phyloP scores from a whole-genome alignment of 2,797 vertebrate genomes.

The Myiothlypis chrysogaster region DNA sequence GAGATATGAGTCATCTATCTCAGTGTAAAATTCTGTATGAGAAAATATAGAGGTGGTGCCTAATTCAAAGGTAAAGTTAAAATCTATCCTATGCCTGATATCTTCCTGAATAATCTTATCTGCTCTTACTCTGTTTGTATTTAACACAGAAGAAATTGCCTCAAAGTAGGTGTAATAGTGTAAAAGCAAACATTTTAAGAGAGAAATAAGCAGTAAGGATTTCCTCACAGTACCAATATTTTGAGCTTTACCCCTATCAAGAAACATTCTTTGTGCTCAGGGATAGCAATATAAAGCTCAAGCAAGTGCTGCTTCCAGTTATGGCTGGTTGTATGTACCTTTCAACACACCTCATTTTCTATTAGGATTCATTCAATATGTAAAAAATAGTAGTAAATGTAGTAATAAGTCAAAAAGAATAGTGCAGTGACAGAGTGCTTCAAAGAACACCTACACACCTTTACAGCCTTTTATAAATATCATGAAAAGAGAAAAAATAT shows the following conservation, averaged over 20 bases:
- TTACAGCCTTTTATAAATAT: neutral
- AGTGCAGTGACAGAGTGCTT: neutral
- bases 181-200: neutral
- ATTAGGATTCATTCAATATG: neutral
- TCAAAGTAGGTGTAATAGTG: neutral
- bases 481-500: neutral
- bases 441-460: neutral
- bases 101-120: neutral
- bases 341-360: neutral
- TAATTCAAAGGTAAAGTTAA: neutral
- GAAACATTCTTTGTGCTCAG: neutral
- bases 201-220: neutral
- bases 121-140: neutral
- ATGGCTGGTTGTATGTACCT: accelerated
- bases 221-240: neutral
- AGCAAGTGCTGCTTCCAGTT: neutral
- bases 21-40: neutral
- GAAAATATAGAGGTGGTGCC: neutral
- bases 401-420: neutral
- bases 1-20: neutral
- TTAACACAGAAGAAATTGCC: neutral
- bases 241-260: neutral
- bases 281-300: neutral
- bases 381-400: neutral
- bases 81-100: neutral